These are phyloP conservation scores for Glossophaga mutica DNA, from an alignment of 2,797 vertebrate species.

Conservation along the genomic window DNA sequence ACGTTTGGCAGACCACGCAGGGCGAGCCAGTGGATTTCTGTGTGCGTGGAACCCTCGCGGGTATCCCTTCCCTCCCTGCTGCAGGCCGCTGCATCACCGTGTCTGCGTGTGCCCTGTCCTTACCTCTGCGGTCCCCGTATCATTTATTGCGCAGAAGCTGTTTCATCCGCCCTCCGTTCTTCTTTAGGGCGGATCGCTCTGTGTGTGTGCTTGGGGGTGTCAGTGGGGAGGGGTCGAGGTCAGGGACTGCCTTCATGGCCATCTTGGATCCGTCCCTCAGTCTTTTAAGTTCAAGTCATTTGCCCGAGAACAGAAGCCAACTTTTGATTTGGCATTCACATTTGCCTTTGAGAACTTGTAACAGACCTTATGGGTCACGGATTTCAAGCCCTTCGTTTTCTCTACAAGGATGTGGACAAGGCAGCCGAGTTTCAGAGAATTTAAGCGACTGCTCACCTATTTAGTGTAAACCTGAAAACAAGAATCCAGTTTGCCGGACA, in stretches of 20 bases:
- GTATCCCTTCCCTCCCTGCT: no score
- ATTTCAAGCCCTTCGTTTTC: conserved; percentile 24
- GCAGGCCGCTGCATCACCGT: background rate
- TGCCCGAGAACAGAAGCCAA: background rate
- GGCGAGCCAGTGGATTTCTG: background rate
- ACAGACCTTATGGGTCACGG: background rate
- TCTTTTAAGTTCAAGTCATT: background rate
- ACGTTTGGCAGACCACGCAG: background rate
- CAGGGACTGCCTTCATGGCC: no score
- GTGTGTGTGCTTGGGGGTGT: background rate
- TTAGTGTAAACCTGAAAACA: conserved; percentile 1
- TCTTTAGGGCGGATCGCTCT: background rate
- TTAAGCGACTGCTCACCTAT: background rate
- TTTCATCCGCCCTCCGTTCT: background rate
- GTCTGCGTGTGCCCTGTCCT: background rate
- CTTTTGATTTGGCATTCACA: background rate
- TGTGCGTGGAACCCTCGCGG: background rate
- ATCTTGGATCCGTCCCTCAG: background rate
- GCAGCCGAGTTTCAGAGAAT: background rate
- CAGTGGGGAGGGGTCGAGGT: background rate
- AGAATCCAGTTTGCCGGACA: background rate
- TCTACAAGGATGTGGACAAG: background rate
- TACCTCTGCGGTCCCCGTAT: background rate
- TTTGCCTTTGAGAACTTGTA: background rate
- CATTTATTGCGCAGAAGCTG: background rate